Evolutionary conservation across 2,797 vertebrate genomes (phyloP).

Genomic region (Lutjanus campechanus): DNA sequence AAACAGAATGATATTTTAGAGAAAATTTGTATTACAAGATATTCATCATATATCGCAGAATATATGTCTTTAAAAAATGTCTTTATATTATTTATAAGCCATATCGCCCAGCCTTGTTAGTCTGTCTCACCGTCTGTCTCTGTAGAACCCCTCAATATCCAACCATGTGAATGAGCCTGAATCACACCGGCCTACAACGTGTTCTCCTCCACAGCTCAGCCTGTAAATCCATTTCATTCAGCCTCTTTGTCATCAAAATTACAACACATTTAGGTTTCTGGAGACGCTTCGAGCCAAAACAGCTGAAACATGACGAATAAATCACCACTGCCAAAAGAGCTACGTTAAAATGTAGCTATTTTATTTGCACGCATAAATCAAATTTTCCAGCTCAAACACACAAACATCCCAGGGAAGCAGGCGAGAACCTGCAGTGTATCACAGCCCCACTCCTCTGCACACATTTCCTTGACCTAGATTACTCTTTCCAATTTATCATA

Average conservation of each 20-base stretch:
- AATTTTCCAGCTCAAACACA: conserved; percentile 8
- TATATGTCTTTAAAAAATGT: no score
- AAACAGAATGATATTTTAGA: no score
- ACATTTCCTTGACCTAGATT: conserved; percentile 63
- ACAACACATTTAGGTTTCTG: not conserved
- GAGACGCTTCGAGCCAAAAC: not conserved
- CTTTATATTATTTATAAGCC: no score
- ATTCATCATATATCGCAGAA: no score
- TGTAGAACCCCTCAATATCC: not conserved
- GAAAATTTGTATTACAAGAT: no score
- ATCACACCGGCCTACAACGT: conserved; percentile 5
- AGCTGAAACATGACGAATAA: not conserved
- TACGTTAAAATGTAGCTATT: not conserved
- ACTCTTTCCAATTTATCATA: conserved; percentile 52
- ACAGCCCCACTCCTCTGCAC: conserved; percentile 5
- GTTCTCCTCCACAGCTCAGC: conserved; percentile 12
- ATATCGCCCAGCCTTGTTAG: not conserved
- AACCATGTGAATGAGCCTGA: conserved; percentile 37
- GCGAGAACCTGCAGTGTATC: not conserved
- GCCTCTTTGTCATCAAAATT: conserved; percentile 1
- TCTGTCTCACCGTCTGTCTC: conserved; percentile 10
- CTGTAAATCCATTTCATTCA: conserved; percentile 26
- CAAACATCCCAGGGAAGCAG: not conserved
- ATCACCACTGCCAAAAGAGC: not conserved
- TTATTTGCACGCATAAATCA: not conserved